These are phyloP conservation scores for Aspiorhynchus laticeps DNA, from an alignment of 2,113 vertebrate genomes.

Conservation along the genomic window DNA sequence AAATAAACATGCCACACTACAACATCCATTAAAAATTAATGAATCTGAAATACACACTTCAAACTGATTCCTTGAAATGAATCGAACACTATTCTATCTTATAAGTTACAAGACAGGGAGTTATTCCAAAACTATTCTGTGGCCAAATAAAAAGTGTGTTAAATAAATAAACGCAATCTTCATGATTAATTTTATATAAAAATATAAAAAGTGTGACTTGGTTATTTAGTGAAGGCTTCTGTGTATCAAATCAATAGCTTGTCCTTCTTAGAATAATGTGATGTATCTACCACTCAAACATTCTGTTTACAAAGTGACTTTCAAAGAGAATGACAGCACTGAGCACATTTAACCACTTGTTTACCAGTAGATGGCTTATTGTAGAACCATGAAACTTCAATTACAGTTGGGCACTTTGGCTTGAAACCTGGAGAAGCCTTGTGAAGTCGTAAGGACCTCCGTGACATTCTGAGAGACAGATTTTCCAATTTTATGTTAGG, in stretches of 20 bases:
- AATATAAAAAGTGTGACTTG: neutral
- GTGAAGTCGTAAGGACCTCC: slow-evolving; percentile 37
- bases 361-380: slow-evolving; percentile 33
- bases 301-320: neutral
- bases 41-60: neutral
- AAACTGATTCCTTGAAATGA: neutral
- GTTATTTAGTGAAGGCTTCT: neutral
- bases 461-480: slow-evolving; percentile 54
- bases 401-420: slow-evolving; percentile 38
- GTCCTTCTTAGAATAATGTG: slow-evolving; percentile 10
- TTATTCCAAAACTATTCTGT: neutral
- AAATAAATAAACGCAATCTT: neutral
- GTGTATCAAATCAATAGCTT: slow-evolving; percentile 5
- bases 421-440: slow-evolving; percentile 30
- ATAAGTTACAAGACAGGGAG: no score
- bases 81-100: no score
- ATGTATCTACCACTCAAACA: neutral
- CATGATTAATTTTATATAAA: neutral
- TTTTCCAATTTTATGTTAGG: slow-evolving; percentile 55
- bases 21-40: neutral
- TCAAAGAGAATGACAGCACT: slow-evolving; percentile 30
- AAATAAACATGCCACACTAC: neutral
- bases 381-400: slow-evolving; percentile 43
- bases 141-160: neutral
- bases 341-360: slow-evolving; percentile 35